A percentile compares a stretch with the other conserved stretches of the same genome.
phyloP scores from a whole-genome alignment of 2,888 invertebrate species.

The Troglohyphantes excavatus region DNA sequence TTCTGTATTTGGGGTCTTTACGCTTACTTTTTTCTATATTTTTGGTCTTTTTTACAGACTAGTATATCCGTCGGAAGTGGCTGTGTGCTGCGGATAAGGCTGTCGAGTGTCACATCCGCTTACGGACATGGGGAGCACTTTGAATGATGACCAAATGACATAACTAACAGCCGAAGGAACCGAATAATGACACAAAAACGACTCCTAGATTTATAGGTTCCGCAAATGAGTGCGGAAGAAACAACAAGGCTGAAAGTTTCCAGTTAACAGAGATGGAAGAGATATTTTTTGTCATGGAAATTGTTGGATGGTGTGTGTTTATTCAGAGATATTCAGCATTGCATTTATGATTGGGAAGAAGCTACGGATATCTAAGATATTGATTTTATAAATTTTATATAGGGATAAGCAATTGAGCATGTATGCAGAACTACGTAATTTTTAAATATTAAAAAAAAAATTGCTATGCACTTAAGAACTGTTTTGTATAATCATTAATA shows the following conservation, averaged over 20 bases:
- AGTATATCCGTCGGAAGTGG: conserved; percentile 71
- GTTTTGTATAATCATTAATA: too few species aligned
- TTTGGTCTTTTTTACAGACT: conserved; percentile 40
- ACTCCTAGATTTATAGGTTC: conserved; percentile 68
- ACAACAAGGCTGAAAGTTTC: conserved; percentile 17
- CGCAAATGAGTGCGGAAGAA: conserved; percentile 58
- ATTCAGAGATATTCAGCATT: background rate
- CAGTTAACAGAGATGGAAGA: background rate
- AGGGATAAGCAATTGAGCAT: too few species aligned
- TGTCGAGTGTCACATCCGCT: conserved; percentile 75
- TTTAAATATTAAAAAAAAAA: too few species aligned
- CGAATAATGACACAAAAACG: conserved; percentile 69
- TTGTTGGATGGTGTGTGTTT: background rate
- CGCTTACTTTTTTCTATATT: conserved; percentile 1
- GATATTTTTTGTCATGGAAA: background rate
- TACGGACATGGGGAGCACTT: conserved; percentile 49
- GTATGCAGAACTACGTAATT: too few species aligned
- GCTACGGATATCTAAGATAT: too few species aligned
- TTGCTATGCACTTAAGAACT: too few species aligned
- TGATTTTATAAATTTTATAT: too few species aligned
- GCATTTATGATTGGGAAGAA: too few species aligned
- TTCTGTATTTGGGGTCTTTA: conserved; percentile 25
- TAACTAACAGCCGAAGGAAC: conserved; percentile 68
- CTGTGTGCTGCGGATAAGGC: conserved; percentile 70
- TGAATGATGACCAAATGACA: conserved; percentile 76